Percentiles rank a stretch among this genome's conserved stretches.
phyloP scores from a whole-genome alignment of 2,888 invertebrate species.

The Syrphus vitripennis region DNA sequence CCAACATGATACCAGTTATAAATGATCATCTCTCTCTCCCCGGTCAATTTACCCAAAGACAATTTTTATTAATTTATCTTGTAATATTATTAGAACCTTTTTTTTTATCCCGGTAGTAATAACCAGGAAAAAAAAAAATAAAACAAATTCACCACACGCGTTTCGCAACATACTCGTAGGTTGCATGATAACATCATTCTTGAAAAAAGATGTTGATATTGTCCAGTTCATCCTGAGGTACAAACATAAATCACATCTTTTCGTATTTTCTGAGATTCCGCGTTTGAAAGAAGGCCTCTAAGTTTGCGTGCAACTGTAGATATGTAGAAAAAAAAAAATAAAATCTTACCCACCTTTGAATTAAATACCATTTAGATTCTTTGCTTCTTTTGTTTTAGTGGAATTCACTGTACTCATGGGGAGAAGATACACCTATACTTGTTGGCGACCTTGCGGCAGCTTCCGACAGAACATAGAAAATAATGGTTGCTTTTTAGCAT shows the following conservation, averaged over 20 bases:
- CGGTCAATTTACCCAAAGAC: not conserved
- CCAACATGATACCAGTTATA: constrained; percentile 3
- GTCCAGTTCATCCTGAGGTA: constrained; percentile 19
- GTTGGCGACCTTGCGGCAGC: constrained; percentile 47
- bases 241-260: constrained; percentile 42
- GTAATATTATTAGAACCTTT: not conserved
- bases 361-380: constrained; percentile 6
- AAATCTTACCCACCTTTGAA: constrained; percentile 46
- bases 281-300: not conserved
- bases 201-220: constrained; percentile 9
- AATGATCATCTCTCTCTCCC: constrained; percentile 14
- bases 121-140: not conserved
- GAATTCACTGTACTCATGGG: not conserved
- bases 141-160: not conserved
- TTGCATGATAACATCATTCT: constrained; percentile 39
- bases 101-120: constrained; percentile 14
- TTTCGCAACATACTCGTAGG: not conserved
- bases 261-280: constrained; percentile 50
- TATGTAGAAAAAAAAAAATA: not conserved
- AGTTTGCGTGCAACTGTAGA: constrained; percentile 8
- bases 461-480: constrained; percentile 36
- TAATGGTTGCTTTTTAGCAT: constrained; percentile 19
- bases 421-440: constrained; percentile 19
- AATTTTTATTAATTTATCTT: not conserved
- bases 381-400: constrained; percentile 6